Conservation (phyloP, 30 jellyfish, hydroid and myxozoan species). For the Rhopilema esculentum region DNA sequence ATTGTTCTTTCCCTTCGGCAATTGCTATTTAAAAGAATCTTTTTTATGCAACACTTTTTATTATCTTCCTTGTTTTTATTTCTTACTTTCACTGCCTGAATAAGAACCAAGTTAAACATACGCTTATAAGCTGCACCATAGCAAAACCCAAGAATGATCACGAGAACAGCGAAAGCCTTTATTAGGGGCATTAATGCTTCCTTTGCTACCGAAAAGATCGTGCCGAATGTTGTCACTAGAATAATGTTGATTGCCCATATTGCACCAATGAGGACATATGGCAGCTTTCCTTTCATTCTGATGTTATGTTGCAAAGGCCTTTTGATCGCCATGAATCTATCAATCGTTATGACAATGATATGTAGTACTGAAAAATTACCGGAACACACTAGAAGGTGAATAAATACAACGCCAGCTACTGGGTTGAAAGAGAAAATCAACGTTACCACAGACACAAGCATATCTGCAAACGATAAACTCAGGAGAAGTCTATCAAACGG, state of each 20-base stretch:
- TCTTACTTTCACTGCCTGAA: background rate
- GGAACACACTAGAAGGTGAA: conserved; percentile 8
- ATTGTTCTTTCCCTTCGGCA: conserved; percentile 39
- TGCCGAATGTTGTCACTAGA: background rate
- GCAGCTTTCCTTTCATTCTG: background rate
- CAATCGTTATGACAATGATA: conserved; percentile 34
- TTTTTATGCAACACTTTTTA: background rate
- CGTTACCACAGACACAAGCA: conserved; percentile 12
- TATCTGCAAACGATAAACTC: conserved; percentile 45
- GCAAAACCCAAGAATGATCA: conserved; percentile 6
- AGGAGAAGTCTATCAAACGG: conserved; percentile 42
- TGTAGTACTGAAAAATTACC: conserved; percentile 16
- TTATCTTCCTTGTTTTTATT: background rate
- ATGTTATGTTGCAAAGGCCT: conserved; percentile 34
- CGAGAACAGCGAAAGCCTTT: background rate
- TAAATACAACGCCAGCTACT: background rate
- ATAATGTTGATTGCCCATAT: conserved; percentile 7
- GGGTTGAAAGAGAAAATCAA: background rate
- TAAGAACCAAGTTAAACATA: conserved; percentile 22
- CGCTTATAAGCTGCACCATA: conserved; percentile 7
- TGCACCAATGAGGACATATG: background rate
- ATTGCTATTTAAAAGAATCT: background rate
- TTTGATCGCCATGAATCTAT: conserved; percentile 33
- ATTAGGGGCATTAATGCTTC: background rate
- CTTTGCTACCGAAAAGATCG: background rate